Evolutionary conservation across 1,140 invertebrate species (phyloP).

Genomic region (Polypedilum vanderplanki): DNA sequence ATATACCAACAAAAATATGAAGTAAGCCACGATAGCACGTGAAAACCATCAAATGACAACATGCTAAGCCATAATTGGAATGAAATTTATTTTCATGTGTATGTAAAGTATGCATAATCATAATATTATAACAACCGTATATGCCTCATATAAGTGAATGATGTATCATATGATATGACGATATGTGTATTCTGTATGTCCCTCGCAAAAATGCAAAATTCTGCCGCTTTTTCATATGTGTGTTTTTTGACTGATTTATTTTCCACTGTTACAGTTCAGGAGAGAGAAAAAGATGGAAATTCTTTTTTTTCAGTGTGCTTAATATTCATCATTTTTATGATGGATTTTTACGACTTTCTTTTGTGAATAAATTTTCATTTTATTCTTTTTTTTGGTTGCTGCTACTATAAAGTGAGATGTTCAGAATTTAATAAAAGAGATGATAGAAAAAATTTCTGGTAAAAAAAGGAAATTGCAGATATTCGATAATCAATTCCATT

Average conservation of each 20-base stretch:
- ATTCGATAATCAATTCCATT: neutral
- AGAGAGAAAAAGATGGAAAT: neutral
- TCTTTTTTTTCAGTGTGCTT: neutral
- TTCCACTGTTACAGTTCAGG: neutral
- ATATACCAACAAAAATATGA: too few species aligned
- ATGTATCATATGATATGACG: neutral
- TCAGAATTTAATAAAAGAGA: neutral
- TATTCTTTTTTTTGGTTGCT: neutral
- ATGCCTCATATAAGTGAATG: neutral
- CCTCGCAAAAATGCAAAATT: neutral
- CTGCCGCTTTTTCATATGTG: neutral
- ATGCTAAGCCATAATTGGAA: constrained; percentile 19
- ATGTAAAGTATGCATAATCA: neutral
- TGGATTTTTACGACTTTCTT: neutral
- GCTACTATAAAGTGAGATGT: neutral
- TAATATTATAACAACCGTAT: neutral
- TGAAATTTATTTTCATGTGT: constrained; percentile 17
- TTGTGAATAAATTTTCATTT: constrained; percentile 1
- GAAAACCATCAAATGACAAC: too few species aligned
- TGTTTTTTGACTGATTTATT: constrained; percentile 7
- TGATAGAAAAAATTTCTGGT: neutral
- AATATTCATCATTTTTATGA: constrained; percentile 20
- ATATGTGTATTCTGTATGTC: neutral
- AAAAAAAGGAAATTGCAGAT: neutral
- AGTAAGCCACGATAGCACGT: too few species aligned